Conservation (phyloP, 2,888 invertebrate species). For the Rhabditophanes sp. region DNA sequence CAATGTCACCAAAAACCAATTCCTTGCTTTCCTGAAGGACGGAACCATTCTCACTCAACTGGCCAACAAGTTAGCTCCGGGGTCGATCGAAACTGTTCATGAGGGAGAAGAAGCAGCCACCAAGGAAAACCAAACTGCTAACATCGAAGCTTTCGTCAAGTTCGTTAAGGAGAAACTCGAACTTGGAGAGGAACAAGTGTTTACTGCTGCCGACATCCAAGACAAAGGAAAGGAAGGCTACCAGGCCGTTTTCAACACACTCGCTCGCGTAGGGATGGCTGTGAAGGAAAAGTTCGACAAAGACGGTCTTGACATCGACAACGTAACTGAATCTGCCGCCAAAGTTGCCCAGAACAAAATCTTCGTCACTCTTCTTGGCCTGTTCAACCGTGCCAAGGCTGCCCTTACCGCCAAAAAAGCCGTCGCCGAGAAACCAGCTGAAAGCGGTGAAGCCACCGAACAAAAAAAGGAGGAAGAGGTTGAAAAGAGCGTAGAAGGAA, state of each 20-base stretch:
- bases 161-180: constrained; percentile 28
- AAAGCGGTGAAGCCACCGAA: constrained; percentile 7
- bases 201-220: constrained; percentile 27
- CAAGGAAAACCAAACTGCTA: constrained; percentile 33
- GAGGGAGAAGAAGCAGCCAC: constrained; percentile 33
- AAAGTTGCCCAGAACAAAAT: constrained; percentile 22
- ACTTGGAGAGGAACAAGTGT: constrained; percentile 23
- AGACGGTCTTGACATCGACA: constrained; percentile 21
- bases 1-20: constrained; percentile 32
- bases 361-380: constrained; percentile 26
- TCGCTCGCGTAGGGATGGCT: constrained; percentile 26
- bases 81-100: constrained; percentile 13
- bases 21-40: constrained; percentile 31
- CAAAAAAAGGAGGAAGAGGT: constrained; percentile 9
- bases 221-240: constrained; percentile 40
- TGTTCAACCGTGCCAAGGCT: constrained; percentile 22
- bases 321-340: constrained; percentile 19
- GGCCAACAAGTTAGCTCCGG: constrained; percentile 26
- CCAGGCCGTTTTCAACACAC: constrained; percentile 30
- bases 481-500: too few relatives aligned
- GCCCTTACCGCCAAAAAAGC: constrained; percentile 8
- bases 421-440: constrained; percentile 10
- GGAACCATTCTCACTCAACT: constrained; percentile 30
- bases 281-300: constrained; percentile 18
- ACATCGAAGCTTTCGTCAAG: constrained; percentile 30